A percentile compares a stretch with the other conserved stretches of the same genome.
Evolutionary conservation across 2,797 vertebrate genomes (phyloP).

Genomic region (Smutsia temminckii): DNA sequence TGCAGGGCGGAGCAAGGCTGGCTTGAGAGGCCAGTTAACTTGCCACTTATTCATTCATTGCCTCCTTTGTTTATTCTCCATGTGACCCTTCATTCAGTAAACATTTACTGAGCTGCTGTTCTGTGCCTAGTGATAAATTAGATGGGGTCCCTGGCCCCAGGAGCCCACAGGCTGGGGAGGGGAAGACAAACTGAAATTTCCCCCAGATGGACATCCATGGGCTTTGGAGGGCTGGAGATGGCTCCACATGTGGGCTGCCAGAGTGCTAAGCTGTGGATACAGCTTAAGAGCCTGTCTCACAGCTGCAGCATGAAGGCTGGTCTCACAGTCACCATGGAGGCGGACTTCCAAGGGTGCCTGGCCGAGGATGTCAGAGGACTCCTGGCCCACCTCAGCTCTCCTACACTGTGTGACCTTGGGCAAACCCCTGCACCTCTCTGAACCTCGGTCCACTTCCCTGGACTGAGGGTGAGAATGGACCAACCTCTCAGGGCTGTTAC

Average conservation of each 20-base stretch:
- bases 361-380: not conserved
- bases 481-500: not conserved
- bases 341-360: not conserved
- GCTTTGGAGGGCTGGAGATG: not conserved
- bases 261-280: not conserved
- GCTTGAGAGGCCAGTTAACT: not conserved
- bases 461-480: not conserved
- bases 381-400: not conserved
- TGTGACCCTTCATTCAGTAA: slow-evolving; percentile 61
- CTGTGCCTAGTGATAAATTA: slow-evolving; percentile 58
- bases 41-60: accelerated
- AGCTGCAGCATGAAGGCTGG: not conserved
- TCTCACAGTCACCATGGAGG: not conserved
- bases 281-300: not conserved
- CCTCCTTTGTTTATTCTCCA: not conserved
- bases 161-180: not conserved
- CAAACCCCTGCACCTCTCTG: not conserved
- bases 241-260: not conserved
- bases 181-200: not conserved
- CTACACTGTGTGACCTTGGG: not conserved
- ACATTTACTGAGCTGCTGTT: slow-evolving; percentile 72
- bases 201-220: accelerated
- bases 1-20: not conserved
- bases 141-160: not conserved
- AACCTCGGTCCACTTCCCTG: not conserved